Evolutionary conservation across 2,797 vertebrate genomes (phyloP).

Genomic region (Muscicapa striata): DNA sequence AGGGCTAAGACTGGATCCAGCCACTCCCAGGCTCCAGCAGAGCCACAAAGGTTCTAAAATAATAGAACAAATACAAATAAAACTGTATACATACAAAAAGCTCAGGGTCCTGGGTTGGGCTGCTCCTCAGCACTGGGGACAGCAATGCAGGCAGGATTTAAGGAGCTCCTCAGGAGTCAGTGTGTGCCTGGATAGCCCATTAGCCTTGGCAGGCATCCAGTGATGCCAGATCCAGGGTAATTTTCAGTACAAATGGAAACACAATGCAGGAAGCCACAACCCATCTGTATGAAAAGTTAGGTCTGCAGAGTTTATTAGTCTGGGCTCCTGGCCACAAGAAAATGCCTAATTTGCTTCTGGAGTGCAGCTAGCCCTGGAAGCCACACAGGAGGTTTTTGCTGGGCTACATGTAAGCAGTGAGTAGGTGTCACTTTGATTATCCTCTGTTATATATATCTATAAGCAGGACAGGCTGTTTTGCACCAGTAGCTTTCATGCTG

Average conservation of each 20-base stretch:
- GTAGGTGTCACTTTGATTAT: background rate
- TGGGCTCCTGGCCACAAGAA: constrained; percentile 23
- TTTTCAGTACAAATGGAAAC: constrained; percentile 32
- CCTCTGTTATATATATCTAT: background rate
- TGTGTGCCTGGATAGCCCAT: background rate
- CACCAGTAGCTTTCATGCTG: background rate
- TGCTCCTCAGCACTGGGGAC: background rate
- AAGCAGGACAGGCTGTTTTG: background rate
- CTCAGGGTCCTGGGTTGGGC: background rate
- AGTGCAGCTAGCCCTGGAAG: background rate
- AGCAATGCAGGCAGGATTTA: background rate
- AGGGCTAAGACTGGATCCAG: background rate
- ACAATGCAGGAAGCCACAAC: constrained; percentile 29
- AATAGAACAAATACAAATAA: background rate
- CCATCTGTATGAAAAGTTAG: background rate
- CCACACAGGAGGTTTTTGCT: background rate
- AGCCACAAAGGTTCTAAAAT: background rate
- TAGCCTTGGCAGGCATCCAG: background rate
- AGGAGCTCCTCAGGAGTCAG: background rate
- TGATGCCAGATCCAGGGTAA: background rate
- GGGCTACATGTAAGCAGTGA: background rate
- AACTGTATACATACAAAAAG: background rate
- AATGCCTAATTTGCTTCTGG: background rate
- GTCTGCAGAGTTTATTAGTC: constrained; percentile 23
- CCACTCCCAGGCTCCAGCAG: background rate